Conservation (phyloP, 1,140 invertebrate genomes). For the Pteromalus puparum region DNA sequence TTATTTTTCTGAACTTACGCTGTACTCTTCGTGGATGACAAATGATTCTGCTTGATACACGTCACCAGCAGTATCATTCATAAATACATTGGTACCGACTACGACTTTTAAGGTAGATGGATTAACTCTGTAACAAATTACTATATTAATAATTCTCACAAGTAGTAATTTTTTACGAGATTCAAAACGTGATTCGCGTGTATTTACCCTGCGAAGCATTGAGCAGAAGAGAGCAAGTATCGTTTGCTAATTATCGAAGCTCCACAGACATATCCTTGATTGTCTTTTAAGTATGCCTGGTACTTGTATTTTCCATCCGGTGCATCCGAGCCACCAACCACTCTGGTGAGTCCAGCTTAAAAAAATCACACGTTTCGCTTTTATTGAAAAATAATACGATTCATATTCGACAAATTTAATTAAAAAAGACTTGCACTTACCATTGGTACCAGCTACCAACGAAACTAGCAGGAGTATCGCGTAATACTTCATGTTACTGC, state of each 20-base stretch:
- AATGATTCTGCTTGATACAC: background rate
- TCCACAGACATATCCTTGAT: background rate
- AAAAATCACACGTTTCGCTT: background rate
- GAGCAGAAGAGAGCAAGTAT: background rate
- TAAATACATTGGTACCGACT: background rate
- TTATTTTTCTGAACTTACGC: background rate
- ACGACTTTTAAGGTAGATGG: background rate
- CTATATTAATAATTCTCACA: no score
- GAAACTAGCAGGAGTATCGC: background rate
- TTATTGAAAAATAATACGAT: background rate
- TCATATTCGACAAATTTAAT: background rate
- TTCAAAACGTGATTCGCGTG: background rate
- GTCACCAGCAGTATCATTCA: background rate
- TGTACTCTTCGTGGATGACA: background rate
- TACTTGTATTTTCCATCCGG: conserved; percentile 3
- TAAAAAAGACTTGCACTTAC: background rate
- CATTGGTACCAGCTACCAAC: background rate
- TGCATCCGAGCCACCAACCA: conserved; percentile 9
- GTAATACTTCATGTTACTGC: background rate
- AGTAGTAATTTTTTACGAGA: background rate
- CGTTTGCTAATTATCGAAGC: conserved; percentile 13
- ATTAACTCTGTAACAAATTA: background rate
- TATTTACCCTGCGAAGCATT: background rate
- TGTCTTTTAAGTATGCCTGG: conserved; percentile 1
- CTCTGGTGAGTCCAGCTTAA: background rate